Conservation (phyloP, 2,797 vertebrate species). For the Martes flavigula region DNA sequence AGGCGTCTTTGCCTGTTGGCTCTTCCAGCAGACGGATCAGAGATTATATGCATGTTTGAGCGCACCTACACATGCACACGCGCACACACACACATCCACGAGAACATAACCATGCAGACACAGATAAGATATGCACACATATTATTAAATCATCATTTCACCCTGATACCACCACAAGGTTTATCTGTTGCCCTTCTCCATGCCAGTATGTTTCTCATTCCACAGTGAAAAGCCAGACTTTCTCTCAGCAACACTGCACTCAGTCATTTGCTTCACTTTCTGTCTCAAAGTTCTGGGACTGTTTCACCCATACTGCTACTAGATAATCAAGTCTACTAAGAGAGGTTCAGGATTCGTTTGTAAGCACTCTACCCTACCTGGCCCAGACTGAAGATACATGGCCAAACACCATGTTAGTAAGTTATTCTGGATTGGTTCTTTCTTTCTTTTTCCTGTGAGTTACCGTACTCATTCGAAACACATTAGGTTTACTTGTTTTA, state of each 20-base stretch:
- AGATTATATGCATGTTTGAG: background rate
- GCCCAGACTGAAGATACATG: background rate
- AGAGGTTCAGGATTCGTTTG: background rate
- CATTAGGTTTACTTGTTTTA: background rate
- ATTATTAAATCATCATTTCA: background rate
- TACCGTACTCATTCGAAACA: background rate
- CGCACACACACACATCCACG: background rate
- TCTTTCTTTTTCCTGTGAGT: background rate
- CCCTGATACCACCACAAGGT: background rate
- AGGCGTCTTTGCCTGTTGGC: background rate
- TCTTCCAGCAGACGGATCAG: background rate
- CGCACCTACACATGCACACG: rapidly evolving
- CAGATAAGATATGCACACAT: background rate
- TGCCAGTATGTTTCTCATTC: background rate
- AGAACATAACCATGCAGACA: background rate
- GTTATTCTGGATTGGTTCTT: background rate
- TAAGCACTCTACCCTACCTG: background rate
- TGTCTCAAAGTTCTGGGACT: background rate
- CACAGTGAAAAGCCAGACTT: background rate
- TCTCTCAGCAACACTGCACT: background rate
- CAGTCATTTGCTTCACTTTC: background rate
- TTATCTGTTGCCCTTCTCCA: background rate
- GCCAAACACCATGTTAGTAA: background rate
- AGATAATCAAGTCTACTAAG: background rate
- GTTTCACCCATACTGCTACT: background rate